These are phyloP conservation scores for Ectemnius continuus DNA, from an alignment of 2,888 invertebrate species.

Conservation along the genomic window DNA sequence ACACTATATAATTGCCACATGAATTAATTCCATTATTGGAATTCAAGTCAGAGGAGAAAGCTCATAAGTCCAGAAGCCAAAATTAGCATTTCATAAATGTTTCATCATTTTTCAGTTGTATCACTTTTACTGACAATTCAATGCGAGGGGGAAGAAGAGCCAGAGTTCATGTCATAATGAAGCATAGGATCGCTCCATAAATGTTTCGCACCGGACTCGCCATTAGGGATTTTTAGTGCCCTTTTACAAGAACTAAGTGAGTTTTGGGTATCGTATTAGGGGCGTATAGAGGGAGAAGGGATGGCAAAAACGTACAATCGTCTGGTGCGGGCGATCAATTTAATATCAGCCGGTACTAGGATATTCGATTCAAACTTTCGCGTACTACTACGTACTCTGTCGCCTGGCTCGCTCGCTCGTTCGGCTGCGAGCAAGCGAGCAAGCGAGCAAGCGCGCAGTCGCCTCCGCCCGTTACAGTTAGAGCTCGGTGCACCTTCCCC, in stretches of 20 bases:
- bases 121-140: too few species aligned
- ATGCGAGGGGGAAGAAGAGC: too few species aligned
- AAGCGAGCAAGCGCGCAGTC: slow-evolving; percentile 27
- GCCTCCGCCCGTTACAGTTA: slow-evolving; percentile 49
- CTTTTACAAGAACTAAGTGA: slow-evolving; percentile 12
- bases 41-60: too few species aligned
- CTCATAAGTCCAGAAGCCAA: too few species aligned
- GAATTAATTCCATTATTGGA: too few species aligned
- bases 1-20: too few species aligned
- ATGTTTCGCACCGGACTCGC: background rate
- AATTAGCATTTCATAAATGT: too few species aligned
- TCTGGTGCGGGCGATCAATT: slow-evolving; percentile 53
- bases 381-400: slow-evolving; percentile 40
- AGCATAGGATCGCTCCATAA: background rate
- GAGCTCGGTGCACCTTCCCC: slow-evolving; percentile 52
- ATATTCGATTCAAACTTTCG: slow-evolving; percentile 61
- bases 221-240: slow-evolving; percentile 1
- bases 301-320: slow-evolving; percentile 28
- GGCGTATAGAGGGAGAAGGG: too few species aligned
- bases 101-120: too few species aligned
- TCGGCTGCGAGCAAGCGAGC: slow-evolving; percentile 10
- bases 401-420: slow-evolving; percentile 26
- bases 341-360: slow-evolving; percentile 52
- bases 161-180: too few species aligned
- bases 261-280: background rate